These are phyloP conservation scores for Callionymus lyra DNA, from an alignment of 2,113 vertebrate species.

Conservation along the genomic window DNA sequence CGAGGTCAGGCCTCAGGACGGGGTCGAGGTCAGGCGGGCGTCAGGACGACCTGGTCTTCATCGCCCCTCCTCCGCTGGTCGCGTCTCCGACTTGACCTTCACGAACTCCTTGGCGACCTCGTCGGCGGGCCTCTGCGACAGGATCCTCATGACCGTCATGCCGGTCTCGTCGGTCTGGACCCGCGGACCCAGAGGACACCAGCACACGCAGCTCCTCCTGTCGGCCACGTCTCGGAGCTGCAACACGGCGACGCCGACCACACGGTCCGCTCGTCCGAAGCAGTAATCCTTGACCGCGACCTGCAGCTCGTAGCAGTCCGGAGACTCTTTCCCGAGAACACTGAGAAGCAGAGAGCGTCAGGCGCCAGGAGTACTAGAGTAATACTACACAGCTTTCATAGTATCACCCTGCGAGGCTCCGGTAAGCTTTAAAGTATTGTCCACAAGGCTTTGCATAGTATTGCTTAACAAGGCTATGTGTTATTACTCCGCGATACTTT, in stretches of 20 bases:
- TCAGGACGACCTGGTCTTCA: slow-evolving; percentile 43
- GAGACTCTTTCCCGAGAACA: slow-evolving; percentile 79
- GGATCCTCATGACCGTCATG: slow-evolving; percentile 83
- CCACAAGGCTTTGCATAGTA: too few relatives aligned
- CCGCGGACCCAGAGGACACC: slow-evolving; percentile 83
- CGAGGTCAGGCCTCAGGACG: too few relatives aligned
- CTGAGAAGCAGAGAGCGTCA: too few relatives aligned
- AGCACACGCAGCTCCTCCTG: slow-evolving; percentile 88
- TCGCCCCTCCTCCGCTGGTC: slow-evolving; percentile 84
- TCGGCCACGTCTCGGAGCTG: slow-evolving; percentile 85
- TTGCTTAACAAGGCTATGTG: too few relatives aligned
- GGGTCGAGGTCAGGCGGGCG: too few relatives aligned
- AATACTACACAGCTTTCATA: too few relatives aligned
- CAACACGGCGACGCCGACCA: slow-evolving; percentile 84
- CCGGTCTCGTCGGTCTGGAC: slow-evolving; percentile 88
- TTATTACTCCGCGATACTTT: too few relatives aligned
- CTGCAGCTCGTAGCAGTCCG: slow-evolving; percentile 90
- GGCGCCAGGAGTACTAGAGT: not conserved
- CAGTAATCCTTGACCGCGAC: slow-evolving; percentile 95
- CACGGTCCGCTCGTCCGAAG: slow-evolving; percentile 88
- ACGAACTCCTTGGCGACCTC: slow-evolving; percentile 95
- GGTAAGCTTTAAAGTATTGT: too few relatives aligned
- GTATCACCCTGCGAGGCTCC: too few relatives aligned
- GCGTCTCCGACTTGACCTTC: slow-evolving; percentile 85
- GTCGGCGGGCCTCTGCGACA: slow-evolving; percentile 86